Evolutionary conservation across 2,113 vertebrate species (phyloP).

Genomic region (Scolopax mira): DNA sequence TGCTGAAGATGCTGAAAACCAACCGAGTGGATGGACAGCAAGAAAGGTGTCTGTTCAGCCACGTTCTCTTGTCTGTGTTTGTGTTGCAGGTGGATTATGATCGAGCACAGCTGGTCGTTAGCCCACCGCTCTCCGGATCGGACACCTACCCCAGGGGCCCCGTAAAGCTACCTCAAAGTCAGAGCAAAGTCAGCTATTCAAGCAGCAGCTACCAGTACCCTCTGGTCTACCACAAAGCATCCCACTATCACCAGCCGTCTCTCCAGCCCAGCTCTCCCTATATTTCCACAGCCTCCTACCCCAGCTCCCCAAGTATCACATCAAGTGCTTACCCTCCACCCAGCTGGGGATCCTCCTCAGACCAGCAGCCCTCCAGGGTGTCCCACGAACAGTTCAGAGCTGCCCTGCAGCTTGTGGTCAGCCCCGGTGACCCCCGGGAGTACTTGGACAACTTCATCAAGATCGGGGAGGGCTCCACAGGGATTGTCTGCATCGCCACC

Average conservation of each 20-base stretch:
- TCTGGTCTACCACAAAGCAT: conserved; percentile 85
- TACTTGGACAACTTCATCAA: conserved; percentile 98
- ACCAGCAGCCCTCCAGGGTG: conserved; percentile 92
- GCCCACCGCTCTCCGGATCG: conserved; percentile 83
- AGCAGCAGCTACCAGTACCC: conserved; percentile 87
- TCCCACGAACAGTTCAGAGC: conserved; percentile 98
- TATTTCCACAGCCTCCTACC: conserved; percentile 90
- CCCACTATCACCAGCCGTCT: conserved; percentile 86
- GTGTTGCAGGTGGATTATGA: conserved; percentile 88
- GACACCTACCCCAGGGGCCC: conserved; percentile 92
- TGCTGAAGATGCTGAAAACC: rapidly evolving
- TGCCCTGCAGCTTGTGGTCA: conserved; percentile 95
- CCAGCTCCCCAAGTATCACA: conserved; percentile 89
- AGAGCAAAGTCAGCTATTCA: conserved; percentile 87
- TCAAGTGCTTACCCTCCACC: conserved; percentile 91
- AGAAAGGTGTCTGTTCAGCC: not conserved
- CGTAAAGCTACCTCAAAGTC: conserved; percentile 94
- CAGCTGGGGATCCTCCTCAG: conserved; percentile 93
- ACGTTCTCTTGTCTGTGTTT: not conserved
- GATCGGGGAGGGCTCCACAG: conserved; percentile 97
- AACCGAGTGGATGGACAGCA: rapidly evolving
- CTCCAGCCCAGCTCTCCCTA: conserved; percentile 90
- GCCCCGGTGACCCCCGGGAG: conserved; percentile 94
- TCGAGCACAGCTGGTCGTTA: conserved; percentile 84
- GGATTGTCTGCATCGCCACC: conserved; percentile 96